Base-by-base conservation (phyloP, 2,797 vertebrate species). In the Smutsia temminckii region DNA sequence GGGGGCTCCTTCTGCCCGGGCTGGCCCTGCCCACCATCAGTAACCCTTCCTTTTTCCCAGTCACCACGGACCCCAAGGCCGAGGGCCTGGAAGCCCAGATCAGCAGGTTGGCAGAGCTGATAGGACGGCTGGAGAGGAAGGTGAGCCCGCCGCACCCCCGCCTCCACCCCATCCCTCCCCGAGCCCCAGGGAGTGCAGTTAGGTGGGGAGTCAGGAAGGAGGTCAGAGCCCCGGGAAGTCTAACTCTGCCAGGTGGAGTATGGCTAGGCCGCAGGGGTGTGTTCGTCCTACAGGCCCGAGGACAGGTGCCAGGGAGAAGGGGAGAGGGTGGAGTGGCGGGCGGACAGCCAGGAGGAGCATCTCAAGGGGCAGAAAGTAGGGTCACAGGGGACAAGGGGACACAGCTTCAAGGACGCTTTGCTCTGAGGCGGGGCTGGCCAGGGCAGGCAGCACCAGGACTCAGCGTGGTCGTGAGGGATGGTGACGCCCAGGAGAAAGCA, bases 41-140 rank as follows among this genome's bases (percentile, higher is more conserved):
- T 8, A 3, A 72, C 27, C 72, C 23, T 95, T 81, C 57, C 34
- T 96, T 85, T 21, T 11, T 0, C 0, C 5, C 96, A 99, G 99
- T 98, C 79, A 98, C 98, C 8, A 98, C 98, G 0, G 99, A 99
- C 93, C 97, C 98, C 95, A 99, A 98, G 97, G 99, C 99, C 97
- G 99, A 99, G 85, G 99, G 99, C 69, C 98, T 99, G 96, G 99
- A 99, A 83, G 98, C 98, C 37, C 99, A 99, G 98, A 99, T 99
- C 98, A 99, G 99, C 98, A 99, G 99, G 78, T 97, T 99, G 98
- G 99, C 99, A 1, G 99, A 99, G 94, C 98, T 99, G 61, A 99
- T 99, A 4, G 99, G 99, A 96, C 99, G 99, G 91, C 98, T 99
- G 98, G 99, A 99, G 98, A 99, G 98, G 98, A 99, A 99, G 99